Evolutionary conservation across 2,888 invertebrate species (phyloP), one percentile per base, ranked within the genome.

Genomic region (Acheta domesticus): DNA sequence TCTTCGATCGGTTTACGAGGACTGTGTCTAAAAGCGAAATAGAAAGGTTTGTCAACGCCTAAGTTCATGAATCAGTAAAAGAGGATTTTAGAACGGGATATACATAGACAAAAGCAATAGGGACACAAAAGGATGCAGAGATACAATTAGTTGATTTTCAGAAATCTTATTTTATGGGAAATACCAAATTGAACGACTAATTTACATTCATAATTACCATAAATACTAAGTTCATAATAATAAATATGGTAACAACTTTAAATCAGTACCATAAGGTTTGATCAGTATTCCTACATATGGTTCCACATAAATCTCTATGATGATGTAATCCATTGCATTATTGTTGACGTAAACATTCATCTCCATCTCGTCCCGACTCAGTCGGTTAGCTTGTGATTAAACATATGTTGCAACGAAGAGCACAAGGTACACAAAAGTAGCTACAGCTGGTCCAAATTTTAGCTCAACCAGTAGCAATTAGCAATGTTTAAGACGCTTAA

Each of bases 161-260:
- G 62, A 62, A 62, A 62, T 62, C 14, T 62, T 62, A 62, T 62
- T n/a, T 62, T 62, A 19, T 19, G 14, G 62, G 62, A 19, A 62
- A 62, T 19, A 62, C 62, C 62, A 62, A 62, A 62, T 62, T 62
- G 62, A 62, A 62, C 14, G 62, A 62, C 62, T 62, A 62, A 62
- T 62, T 62, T 62, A 62, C 62, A 62, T 62, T 62, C 62, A 62
- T 62, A 62, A 62, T 62, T 62, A 62, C 62, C 62, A 62, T 62
- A 62, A 62, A 62, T 62, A 62, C 11, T 62, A 62, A n/a, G n/a
- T n/a, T n/a, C 16, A 62, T 62, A 62, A 62, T 62, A 62, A 62
- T 62, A 62, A 62, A 62, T 62, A 62, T 62, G 62, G 62, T 62
- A 62, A 62, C 62, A 62, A 62, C 62, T 62, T 62, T 62, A 62